Evolutionary conservation across 2,888 invertebrate genomes (phyloP).

Genomic region (Conchocele bisecta): DNA sequence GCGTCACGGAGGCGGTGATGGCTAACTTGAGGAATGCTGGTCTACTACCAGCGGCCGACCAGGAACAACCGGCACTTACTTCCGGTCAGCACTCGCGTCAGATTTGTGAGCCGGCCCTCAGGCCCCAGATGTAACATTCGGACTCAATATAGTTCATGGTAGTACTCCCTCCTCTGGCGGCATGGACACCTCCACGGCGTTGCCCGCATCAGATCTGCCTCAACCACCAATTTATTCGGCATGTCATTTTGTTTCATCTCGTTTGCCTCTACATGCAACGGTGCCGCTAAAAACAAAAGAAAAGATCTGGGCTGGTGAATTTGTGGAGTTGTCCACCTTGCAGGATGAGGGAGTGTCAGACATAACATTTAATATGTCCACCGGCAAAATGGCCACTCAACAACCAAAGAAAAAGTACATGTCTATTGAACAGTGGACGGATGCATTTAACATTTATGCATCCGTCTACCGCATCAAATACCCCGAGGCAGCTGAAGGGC

Average conservation of each 20-base stretch:
- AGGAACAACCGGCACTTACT: too few species aligned
- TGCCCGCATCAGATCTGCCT: too few species aligned
- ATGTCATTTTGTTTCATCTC: not conserved
- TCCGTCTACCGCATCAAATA: constrained; percentile 2
- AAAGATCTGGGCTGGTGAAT: constrained; percentile 4
- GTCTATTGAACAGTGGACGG: constrained; percentile 9
- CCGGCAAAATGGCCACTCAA: not conserved
- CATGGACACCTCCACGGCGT: too few species aligned
- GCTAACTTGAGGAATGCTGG: too few species aligned
- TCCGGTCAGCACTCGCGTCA: too few species aligned
- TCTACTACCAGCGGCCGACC: too few species aligned
- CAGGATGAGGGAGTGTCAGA: constrained; percentile 3
- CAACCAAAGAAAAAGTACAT: constrained; percentile 6
- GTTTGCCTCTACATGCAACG: constrained; percentile 1
- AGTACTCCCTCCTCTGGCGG: too few species aligned
- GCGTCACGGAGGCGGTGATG: too few species aligned
- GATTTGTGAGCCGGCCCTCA: too few species aligned
- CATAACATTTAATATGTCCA: not conserved
- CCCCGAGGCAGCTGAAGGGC: constrained; percentile 5
- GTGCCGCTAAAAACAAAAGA: not conserved
- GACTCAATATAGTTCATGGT: too few species aligned
- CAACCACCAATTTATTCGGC: too few species aligned
- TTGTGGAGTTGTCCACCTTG: constrained; percentile 14
- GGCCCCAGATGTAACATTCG: too few species aligned
- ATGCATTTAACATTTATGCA: constrained; percentile 1